These are phyloP conservation scores for Perithous albicinctus DNA, from an alignment of 2,888 invertebrate species.

Conservation along the genomic window DNA sequence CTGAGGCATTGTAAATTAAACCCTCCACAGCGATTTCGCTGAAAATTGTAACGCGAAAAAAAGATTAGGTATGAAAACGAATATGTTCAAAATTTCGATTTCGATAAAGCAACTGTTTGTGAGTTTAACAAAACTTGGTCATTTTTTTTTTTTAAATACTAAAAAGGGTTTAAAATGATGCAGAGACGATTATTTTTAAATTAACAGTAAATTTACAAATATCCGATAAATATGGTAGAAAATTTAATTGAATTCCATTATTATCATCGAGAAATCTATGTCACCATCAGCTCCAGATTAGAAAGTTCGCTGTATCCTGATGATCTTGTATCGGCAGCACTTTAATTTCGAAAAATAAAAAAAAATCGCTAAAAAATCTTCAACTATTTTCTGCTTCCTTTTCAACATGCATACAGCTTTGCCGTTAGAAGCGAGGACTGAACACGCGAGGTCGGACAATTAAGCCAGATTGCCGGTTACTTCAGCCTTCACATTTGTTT, in stretches of 20 bases:
- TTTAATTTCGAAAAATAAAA: neutral
- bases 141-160: no score
- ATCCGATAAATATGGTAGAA: no score
- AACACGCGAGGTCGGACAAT: conserved; percentile 48
- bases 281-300: neutral
- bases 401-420: conserved; percentile 13
- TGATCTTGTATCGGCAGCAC: neutral
- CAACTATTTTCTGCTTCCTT: conserved; percentile 5
- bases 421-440: conserved; percentile 23
- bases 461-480: conserved; percentile 54
- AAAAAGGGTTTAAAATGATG: no score
- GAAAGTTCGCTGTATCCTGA: neutral
- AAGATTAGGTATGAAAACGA: no score
- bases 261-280: no score
- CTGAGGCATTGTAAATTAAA: neutral
- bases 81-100: no score
- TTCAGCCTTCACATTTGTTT: neutral
- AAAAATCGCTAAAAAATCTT: no score
- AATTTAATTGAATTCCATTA: no score
- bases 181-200: no score
- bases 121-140: no score
- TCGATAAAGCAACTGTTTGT: no score
- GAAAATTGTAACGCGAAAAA: neutral
- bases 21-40: neutral
- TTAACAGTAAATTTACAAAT: no score